These are phyloP conservation scores for Atta colombica DNA, from an alignment of 1,140 invertebrate species.

Conservation along the genomic window DNA sequence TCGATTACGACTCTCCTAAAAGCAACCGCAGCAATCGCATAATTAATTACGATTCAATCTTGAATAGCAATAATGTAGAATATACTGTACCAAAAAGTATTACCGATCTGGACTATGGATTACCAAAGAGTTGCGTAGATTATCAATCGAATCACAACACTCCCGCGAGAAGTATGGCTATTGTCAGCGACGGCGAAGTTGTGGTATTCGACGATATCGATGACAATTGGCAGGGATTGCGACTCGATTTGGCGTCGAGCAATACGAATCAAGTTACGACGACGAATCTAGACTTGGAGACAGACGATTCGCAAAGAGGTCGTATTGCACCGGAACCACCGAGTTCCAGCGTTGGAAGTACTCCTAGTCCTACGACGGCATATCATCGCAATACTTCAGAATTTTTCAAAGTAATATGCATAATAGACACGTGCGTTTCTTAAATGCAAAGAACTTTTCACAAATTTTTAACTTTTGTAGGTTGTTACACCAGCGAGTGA, in stretches of 20 bases:
- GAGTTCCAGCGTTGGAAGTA: conserved; percentile 84
- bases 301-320: conserved; percentile 79
- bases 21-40: conserved; percentile 82
- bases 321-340: conserved; percentile 82
- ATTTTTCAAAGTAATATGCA: conserved; percentile 86
- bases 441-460: not conserved
- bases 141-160: conserved; percentile 85
- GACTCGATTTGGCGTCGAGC: conserved; percentile 80
- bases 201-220: conserved; percentile 95
- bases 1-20: conserved; percentile 85
- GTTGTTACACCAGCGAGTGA: conserved; percentile 86
- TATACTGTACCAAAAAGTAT: conserved; percentile 85
- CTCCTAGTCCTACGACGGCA: conserved; percentile 84
- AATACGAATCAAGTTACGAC: conserved; percentile 76
- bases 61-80: conserved; percentile 87
- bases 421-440: not conserved
- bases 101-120: conserved; percentile 85
- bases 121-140: conserved; percentile 85
- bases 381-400: conserved; percentile 86
- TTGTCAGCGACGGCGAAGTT: conserved; percentile 91
- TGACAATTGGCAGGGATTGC: conserved; percentile 89
- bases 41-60: conserved; percentile 84
- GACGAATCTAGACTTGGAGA: conserved; percentile 77
- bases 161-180: conserved; percentile 85
- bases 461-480: conserved; percentile 73